Base-by-base conservation (phyloP, 2,113 vertebrate species). In the Euleptes europaea region DNA sequence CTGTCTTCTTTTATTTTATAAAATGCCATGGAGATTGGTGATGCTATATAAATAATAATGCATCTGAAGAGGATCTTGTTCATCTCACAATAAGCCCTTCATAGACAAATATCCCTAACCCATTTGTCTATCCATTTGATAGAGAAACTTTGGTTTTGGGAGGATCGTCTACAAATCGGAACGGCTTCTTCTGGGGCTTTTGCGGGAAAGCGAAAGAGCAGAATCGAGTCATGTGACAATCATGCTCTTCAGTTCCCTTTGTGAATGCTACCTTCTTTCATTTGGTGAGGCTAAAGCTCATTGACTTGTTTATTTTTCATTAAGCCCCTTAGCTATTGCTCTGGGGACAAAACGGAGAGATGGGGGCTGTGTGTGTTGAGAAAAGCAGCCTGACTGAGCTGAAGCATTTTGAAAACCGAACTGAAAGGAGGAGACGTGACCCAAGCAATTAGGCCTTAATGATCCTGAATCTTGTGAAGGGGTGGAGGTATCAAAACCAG, bases 271-370 rank as follows among this genome's bases (percentile, higher is more conserved):
- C 40, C 51, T 82, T 0, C n/a, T 80, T 86, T 86, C 0, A 0
- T 81, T 90, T 66, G 67, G 63, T 26, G 44, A 0, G 33, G 57
- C 57, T 66, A 85, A 85, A 88, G 15, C 70, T 82, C 63, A 23
- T 17, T 3, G 35, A 35, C 17, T 79, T 91, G 87, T 84, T 89
- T 87, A 66, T 88, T 89, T 93, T 94, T 91, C 88, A 92, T 91
- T 91, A 85, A 79, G 54, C 19, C 28, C 57, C 0, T 1, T 77
- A 33, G 77, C 40, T 89, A 47, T 76, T 92, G 80, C 40, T 86
- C 1, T 0, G 70, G 49, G 84, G 74, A 78, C 33, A 87, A 88
- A 84, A 57, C 26, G 19, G 10, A 69, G 63, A 84, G 35, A 19
- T 28, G 23, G 71, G 0, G 47, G 35, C n/a, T 28, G 40, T 44